Base-by-base conservation (phyloP, 2,113 vertebrate genomes). In the Triplophysa tibetana region DNA sequence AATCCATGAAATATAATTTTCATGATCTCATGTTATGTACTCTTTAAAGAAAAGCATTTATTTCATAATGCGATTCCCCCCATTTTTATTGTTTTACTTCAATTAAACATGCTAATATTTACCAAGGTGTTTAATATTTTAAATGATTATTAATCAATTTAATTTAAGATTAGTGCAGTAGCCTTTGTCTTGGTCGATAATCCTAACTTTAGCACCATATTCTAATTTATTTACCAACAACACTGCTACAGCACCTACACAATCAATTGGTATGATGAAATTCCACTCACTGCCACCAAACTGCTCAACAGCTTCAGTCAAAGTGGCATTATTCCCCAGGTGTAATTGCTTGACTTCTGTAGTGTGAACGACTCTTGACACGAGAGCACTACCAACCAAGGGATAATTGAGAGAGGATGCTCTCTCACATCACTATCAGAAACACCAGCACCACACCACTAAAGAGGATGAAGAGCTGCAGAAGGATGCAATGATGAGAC, bases 391-490 rank as follows among this genome's bases (percentile, higher is more conserved):
- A 23, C 19, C 43, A 72, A 65, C 65, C 41, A 68, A 78, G 61
- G 60, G 75, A 64, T 87, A 87, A 85, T 84, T 85, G 84, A 60
- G 65, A 61, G 26, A 81, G 14, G 65, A 76, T 69, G 48, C 50
- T 67, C 45, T 80, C 29, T 75, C 52, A 70, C 63, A 33, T 41
- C 58, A 52, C 78, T 43, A 56, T 74, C 26, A 58, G n/a, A 70
- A 64, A 74, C 58, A 41, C 29, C 24, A 17, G 14, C 26, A 45
- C 17, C 33, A 38, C 50, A 70, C 23, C 9, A 21, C 10, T 23
- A 17, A 50, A 54, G 52, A 48, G 2, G 61, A 73, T 12, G 21
- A 63, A 21, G 17, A n/a, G 14, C 16, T 3, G 17, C 4, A 33
- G 17, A 64, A 19, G 9, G 13, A 29, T 48, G 0, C 2, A 16